phyloP scores from a whole-genome alignment of 2,888 invertebrate species.

The Lysandra bellargus region DNA sequence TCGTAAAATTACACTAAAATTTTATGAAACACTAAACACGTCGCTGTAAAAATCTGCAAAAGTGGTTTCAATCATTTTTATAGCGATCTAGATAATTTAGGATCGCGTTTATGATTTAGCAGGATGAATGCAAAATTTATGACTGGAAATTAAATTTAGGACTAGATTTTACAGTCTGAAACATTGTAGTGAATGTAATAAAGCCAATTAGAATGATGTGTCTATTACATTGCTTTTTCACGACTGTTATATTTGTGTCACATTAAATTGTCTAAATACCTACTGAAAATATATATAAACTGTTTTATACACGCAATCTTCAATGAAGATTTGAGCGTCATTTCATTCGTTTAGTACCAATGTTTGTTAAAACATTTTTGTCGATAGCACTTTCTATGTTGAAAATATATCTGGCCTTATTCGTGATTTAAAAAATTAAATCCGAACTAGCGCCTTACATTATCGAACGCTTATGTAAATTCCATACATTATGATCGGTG shows the following conservation, averaged over 20 bases:
- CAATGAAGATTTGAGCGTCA: too few relatives aligned
- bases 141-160: background rate
- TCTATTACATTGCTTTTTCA: background rate
- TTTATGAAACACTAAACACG: background rate
- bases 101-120: background rate
- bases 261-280: too few relatives aligned
- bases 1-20: background rate
- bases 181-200: background rate
- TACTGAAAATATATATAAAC: too few relatives aligned
- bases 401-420: too few relatives aligned
- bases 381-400: too few relatives aligned
- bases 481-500: too few relatives aligned
- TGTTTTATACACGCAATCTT: too few relatives aligned
- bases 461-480: too few relatives aligned
- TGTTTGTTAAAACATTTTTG: too few relatives aligned
- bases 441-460: too few relatives aligned
- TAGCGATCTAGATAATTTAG: background rate
- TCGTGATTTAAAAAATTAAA: too few relatives aligned
- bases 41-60: background rate
- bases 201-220: background rate
- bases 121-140: background rate
- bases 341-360: too few relatives aligned
- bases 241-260: background rate
- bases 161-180: slow-evolving; percentile 5
- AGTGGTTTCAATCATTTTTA: slow-evolving; percentile 10